phyloP scores from a whole-genome alignment of 1,140 invertebrate genomes.

The Triops longicaudatus region DNA sequence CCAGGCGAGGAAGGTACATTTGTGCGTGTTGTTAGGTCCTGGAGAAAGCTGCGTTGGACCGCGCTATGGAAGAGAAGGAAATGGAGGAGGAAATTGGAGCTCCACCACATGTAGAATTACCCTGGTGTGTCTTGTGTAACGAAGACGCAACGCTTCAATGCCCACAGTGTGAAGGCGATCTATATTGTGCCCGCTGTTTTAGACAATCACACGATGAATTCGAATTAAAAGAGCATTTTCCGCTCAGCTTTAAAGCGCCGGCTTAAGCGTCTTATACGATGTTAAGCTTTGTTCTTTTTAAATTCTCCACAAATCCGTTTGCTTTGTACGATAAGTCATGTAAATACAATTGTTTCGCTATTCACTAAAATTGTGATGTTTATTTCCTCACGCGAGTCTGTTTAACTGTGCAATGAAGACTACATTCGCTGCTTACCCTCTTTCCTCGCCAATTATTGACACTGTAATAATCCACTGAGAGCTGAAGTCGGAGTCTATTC shows the following conservation, averaged over 20 bases:
- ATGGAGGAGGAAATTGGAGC: slow-evolving; percentile 13
- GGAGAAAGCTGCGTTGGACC: slow-evolving; percentile 20
- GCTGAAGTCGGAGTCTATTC: background rate
- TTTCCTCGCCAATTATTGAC: background rate
- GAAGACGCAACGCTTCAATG: slow-evolving; percentile 60
- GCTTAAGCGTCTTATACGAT: background rate
- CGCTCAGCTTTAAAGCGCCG: slow-evolving; percentile 2
- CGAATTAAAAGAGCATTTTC: slow-evolving; percentile 12
- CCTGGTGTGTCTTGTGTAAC: slow-evolving; percentile 68
- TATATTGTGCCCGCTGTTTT: slow-evolving; percentile 61
- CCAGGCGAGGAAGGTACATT: no score
- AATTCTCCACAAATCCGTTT: background rate
- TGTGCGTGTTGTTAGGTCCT: background rate
- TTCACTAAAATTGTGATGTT: background rate
- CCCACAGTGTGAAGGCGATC: slow-evolving; percentile 56
- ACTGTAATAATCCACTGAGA: background rate
- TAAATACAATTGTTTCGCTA: background rate
- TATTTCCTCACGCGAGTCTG: background rate
- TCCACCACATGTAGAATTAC: slow-evolving; percentile 48
- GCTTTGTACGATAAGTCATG: background rate
- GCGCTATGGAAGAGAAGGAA: slow-evolving; percentile 16
- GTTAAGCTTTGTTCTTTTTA: slow-evolving; percentile 12
- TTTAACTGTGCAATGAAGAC: background rate
- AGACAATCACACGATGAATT: slow-evolving; percentile 43
- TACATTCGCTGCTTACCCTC: background rate